Evolutionary conservation across 2,797 vertebrate species (phyloP), one percentile per base, ranked within the genome.

Genomic region (Lagocephalus sceleratus): DNA sequence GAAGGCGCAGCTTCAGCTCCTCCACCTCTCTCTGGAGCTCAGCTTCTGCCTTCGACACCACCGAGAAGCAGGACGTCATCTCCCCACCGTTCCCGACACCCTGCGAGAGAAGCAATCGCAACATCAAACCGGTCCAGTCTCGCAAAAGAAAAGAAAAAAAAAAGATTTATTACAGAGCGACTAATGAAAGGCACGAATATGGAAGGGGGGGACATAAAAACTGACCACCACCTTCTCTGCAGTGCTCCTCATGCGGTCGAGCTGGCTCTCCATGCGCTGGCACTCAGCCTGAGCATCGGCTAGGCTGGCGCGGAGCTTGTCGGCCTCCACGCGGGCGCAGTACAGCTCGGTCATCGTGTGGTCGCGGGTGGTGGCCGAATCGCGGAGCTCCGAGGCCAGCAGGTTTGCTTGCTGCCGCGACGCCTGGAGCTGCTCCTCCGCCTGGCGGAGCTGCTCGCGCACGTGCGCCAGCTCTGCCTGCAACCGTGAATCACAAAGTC

Each of bases 21-120:
- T 99, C 97, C 75, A 98, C 93, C 77, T 99, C 97, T 82, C 94
- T 93, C 76, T 95, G 95, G 29, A 99, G 88, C 55, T 98, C 96
- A 0, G 93, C 95, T 80, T 98, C 97, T 2, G 89, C 79, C 71
- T 87, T 88, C 0, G 88, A 86, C 52, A 79, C 88, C 50, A 90
- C 76, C 26, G 69, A 78, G 26, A 63, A 58, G 15, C 66, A 73
- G n/a, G 78, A 60, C 2, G 66, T 47, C 32, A 58, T 64, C 51
- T 87, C 82, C 1, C 68, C 71, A 1, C 52, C 49, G 20, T 78
- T 85, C 21, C 82, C 80, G 1, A 83, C 85, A 23, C 79, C 81
- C 88, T 88, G 51, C 12, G 21, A 61, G 2, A 43, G 47, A 35
- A 8, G 10, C 21, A 48, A 22, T 35, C 42, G 9, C 14, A 9